A percentile compares a stretch with the other conserved stretches of the same genome.
Evolutionary conservation across 2,113 vertebrate genomes (phyloP).

Genomic region (Sphaerodactylus townsendi): DNA sequence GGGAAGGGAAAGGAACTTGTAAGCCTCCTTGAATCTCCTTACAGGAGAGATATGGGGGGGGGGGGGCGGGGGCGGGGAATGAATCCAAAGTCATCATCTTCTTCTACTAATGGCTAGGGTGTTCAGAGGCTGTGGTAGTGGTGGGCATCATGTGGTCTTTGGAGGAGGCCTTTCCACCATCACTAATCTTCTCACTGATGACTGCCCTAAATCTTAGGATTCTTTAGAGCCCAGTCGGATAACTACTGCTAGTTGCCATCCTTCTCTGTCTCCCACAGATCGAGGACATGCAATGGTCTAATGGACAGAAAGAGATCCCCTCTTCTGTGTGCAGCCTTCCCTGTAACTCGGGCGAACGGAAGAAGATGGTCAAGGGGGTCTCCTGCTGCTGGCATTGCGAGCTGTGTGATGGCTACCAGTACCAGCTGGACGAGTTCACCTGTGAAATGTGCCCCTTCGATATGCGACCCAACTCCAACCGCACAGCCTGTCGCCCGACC

Average conservation of each 20-base stretch:
- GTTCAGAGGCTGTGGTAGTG: neutral
- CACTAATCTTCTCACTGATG: neutral
- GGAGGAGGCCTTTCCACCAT: too few relatives aligned
- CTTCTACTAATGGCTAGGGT: neutral
- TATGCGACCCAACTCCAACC: conserved; percentile 77
- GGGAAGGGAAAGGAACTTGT: too few relatives aligned
- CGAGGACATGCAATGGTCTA: conserved; percentile 85
- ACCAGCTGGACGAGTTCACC: conserved; percentile 79
- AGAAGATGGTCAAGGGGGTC: conserved; percentile 86
- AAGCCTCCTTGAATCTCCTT: too few relatives aligned
- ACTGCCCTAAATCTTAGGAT: too few relatives aligned
- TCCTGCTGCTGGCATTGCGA: conserved; percentile 88
- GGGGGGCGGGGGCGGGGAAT: too few relatives aligned
- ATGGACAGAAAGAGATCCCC: conserved; percentile 73
- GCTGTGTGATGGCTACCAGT: conserved; percentile 83
- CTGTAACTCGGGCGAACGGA: conserved; percentile 78
- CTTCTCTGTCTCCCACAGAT: conserved; percentile 65
- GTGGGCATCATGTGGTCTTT: neutral
- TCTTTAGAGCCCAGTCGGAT: neutral
- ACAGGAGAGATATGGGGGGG: too few relatives aligned
- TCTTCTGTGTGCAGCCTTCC: conserved; percentile 87
- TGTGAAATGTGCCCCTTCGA: conserved; percentile 81
- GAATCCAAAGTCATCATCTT: too few relatives aligned
- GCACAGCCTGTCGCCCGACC: conserved; percentile 77
- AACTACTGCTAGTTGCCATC: neutral